Base-by-base conservation (phyloP, 2,797 vertebrate species). In the Lycodopsis pacificus region DNA sequence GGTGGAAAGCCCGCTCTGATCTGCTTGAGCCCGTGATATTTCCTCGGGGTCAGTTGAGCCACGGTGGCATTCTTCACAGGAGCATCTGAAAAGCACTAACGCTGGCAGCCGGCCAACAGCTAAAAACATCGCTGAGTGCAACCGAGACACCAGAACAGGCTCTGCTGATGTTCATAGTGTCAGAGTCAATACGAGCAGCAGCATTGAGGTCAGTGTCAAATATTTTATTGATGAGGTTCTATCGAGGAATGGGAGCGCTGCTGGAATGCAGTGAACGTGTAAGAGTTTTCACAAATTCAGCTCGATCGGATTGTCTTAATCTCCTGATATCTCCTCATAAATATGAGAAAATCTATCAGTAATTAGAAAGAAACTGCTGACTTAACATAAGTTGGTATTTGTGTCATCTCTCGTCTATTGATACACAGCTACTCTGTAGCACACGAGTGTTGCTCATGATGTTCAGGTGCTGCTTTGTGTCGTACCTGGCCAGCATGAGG, bases 401-500 rank as follows among this genome's bases (percentile, higher is more conserved):
- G 14, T 12, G 13, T 38, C 38, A 13, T 42, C 44, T 32, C 4
- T 30, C n/a, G 1, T 46, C 58, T 54, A 27, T 14, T 15, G 10
- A 46, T 30, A 27, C n/a, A 36, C 44, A 66, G 46, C 27, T 53
- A 53, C 15, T 5, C 6, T 48, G 36, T 10, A 46, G 27, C 11
- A 53, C 17, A 12, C 27, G 10, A 1, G 32, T 2, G 8, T 27
- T 63, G 13, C 59, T 62, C 1, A 27, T 15, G 22, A 61, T 12
- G 14, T 11, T 68, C 10, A 54, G 17, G 4, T 38, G 40, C 10
- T 38, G 54, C 38, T 63, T 42, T 25, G 9, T 7, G 5, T 67
- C 56, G 71, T 81, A 98, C 98, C 98, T 99, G 94, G 98, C 98
- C 91, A 99, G 95, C 98, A 99, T 99, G 87, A 99, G 96, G 94